Conservation (phyloP, 2,797 vertebrate species). For the Brotula barbata region DNA sequence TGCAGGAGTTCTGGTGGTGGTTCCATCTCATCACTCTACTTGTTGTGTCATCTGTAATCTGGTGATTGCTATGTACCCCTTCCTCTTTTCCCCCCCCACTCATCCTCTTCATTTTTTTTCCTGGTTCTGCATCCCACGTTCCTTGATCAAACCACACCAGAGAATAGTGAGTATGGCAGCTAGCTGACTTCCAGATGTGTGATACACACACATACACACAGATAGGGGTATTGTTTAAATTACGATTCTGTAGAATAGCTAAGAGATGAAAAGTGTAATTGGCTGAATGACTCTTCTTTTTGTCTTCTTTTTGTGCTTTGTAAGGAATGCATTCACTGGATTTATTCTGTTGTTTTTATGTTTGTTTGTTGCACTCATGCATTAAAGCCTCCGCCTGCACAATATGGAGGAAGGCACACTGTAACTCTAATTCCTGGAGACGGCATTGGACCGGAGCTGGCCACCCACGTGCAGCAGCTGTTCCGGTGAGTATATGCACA, state of each 20-base stretch:
- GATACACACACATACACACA: background rate
- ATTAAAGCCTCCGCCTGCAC: slow-evolving; percentile 83
- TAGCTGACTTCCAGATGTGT: background rate
- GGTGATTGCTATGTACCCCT: slow-evolving; percentile 3
- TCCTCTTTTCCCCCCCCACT: slow-evolving; percentile 25
- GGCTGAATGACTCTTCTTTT: background rate
- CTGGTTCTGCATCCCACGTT: slow-evolving; percentile 25
- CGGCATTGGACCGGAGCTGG: slow-evolving; percentile 87
- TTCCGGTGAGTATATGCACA: slow-evolving; percentile 78
- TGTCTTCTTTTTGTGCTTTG: too few relatives aligned
- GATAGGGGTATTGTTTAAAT: background rate
- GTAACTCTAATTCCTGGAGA: slow-evolving; percentile 89
- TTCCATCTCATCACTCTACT: slow-evolving; percentile 16
- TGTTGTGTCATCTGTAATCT: slow-evolving; percentile 1
- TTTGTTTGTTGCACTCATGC: slow-evolving; percentile 2
- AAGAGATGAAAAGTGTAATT: background rate
- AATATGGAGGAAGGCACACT: slow-evolving; percentile 86
- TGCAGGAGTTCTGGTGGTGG: background rate
- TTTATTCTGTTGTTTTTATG: background rate
- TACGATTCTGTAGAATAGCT: background rate
- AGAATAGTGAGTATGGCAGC: slow-evolving; percentile 67
- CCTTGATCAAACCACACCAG: slow-evolving; percentile 36
- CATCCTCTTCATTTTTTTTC: slow-evolving; percentile 49
- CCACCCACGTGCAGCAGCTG: slow-evolving; percentile 82
- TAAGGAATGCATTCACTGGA: background rate